These are phyloP conservation scores for Hippopotamyrus pictus DNA, from an alignment of 2,797 vertebrate species.

Conservation along the genomic window DNA sequence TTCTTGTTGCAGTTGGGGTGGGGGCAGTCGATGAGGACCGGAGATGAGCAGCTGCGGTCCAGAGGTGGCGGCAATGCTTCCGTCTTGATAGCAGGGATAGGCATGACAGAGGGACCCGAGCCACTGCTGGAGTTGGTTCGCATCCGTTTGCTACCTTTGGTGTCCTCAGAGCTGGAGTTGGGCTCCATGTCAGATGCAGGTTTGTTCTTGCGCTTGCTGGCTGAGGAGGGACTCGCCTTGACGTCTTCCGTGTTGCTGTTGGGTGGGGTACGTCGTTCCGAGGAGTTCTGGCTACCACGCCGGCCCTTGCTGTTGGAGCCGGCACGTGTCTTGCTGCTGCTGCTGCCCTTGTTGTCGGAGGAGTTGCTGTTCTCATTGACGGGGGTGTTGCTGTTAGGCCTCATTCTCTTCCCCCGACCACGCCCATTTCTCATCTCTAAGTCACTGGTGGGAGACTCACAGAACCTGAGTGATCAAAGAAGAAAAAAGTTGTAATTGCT, in stretches of 20 bases:
- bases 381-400: conserved; percentile 90
- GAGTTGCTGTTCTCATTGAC: conserved; percentile 79
- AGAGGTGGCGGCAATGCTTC: conserved; percentile 70
- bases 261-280: conserved; percentile 84
- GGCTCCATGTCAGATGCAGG: conserved; percentile 94
- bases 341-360: conserved; percentile 78
- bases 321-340: conserved; percentile 89
- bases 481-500: not conserved
- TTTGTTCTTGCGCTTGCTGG: conserved; percentile 90
- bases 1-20: conserved; percentile 99
- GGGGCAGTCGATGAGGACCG: conserved; percentile 95
- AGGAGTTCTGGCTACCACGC: conserved; percentile 91
- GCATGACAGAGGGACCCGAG: conserved; percentile 66
- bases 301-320: conserved; percentile 93
- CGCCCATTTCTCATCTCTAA: conserved; percentile 97
- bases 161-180: conserved; percentile 97
- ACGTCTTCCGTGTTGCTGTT: conserved; percentile 79
- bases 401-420: conserved; percentile 90
- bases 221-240: conserved; percentile 89
- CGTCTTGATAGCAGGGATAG: conserved; percentile 71
- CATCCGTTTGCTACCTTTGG: conserved; percentile 95
- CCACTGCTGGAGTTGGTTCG: conserved; percentile 87
- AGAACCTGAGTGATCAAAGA: conserved; percentile 70
- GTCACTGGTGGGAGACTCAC: conserved; percentile 97
- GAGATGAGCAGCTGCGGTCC: conserved; percentile 88